Evolutionary conservation across 2,888 invertebrate genomes (phyloP).

Genomic region (Eustalomyia histrio): DNA sequence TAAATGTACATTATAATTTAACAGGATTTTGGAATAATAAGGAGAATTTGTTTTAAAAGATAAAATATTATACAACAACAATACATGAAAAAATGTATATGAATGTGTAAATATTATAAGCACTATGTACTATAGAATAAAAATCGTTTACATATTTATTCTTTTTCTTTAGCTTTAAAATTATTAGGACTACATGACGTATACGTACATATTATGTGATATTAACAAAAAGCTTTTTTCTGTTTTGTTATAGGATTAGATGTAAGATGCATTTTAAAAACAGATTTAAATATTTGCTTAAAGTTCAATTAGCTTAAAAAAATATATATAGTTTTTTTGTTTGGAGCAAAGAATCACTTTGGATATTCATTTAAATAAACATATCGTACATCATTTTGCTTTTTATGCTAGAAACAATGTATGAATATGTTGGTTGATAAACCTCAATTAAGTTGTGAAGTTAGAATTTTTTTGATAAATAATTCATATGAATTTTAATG

Average conservation of each 20-base stretch:
- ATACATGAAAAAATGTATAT: not conserved
- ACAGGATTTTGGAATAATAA: slow-evolving; percentile 38
- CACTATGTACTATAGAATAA: not conserved
- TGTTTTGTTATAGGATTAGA: not conserved
- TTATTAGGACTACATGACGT: no score
- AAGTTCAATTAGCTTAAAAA: not conserved
- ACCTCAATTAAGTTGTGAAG: no score
- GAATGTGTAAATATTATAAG: not conserved
- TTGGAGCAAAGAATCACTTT: no score
- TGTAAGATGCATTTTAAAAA: not conserved
- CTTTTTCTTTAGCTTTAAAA: no score
- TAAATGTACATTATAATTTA: slow-evolving; percentile 36
- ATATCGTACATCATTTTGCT: no score
- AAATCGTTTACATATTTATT: no score
- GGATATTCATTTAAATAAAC: no score
- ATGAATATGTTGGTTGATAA: no score
- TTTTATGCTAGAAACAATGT: no score
- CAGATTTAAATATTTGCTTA: not conserved
- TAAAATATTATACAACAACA: slow-evolving; percentile 14
- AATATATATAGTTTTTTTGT: not conserved
- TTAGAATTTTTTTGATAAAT: no score
- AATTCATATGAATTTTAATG: no score
- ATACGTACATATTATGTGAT: not conserved
- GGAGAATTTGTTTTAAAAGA: slow-evolving; percentile 26
- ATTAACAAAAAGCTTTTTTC: not conserved